These are phyloP conservation scores for Tinea pellionella DNA, from an alignment of 2,888 invertebrate species.

Conservation along the genomic window DNA sequence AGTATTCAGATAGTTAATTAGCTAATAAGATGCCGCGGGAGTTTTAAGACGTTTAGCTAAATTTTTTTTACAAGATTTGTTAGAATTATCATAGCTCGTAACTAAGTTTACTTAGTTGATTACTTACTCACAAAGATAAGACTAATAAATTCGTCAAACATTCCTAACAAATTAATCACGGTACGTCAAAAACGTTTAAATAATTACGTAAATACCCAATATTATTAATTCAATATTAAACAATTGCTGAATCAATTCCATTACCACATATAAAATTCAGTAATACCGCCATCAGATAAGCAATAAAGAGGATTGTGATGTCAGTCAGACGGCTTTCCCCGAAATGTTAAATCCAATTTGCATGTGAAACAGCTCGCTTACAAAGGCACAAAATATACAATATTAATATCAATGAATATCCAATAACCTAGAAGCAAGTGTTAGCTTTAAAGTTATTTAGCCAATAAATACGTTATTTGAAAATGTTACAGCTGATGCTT, in stretches of 20 bases:
- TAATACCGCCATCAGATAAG: slow-evolving; percentile 5
- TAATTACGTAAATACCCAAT: too few relatives aligned
- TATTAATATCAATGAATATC: not conserved
- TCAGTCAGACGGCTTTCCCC: slow-evolving; percentile 4
- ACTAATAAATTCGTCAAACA: too few relatives aligned
- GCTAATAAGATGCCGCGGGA: not conserved
- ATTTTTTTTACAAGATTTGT: too few relatives aligned
- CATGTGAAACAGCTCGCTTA: slow-evolving; percentile 5
- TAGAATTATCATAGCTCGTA: too few relatives aligned
- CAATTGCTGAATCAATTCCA: not conserved
- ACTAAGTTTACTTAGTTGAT: too few relatives aligned
- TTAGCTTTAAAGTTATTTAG: not conserved
- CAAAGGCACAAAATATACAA: not conserved
- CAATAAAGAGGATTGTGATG: slow-evolving; percentile 1
- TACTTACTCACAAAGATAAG: too few relatives aligned
- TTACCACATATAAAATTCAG: slow-evolving; percentile 5
- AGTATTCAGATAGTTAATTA: not conserved
- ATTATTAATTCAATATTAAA: too few relatives aligned
- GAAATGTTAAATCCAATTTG: slow-evolving; percentile 6
- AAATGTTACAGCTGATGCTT: too few relatives aligned
- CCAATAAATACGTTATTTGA: too few relatives aligned
- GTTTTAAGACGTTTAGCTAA: not conserved
- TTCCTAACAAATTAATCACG: too few relatives aligned
- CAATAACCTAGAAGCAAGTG: not conserved
- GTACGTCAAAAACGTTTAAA: too few relatives aligned